Evolutionary conservation across 2,888 invertebrate species (phyloP).

Genomic region (Hydraecia micacea): DNA sequence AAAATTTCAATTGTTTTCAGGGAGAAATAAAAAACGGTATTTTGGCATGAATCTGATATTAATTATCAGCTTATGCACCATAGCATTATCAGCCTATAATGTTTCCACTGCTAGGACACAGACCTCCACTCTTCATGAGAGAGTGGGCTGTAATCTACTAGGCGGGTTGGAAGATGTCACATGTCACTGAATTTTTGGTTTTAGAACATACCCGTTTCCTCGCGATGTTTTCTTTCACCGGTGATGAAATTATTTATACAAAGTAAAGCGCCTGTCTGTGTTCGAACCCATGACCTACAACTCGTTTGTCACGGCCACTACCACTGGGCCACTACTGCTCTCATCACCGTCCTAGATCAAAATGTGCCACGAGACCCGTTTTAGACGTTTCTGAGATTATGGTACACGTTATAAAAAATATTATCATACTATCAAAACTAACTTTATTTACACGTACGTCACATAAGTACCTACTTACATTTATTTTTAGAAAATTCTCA

Average conservation of each 20-base stretch:
- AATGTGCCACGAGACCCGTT: neutral
- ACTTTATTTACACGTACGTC: neutral
- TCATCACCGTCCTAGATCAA: neutral
- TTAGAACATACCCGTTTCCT: neutral
- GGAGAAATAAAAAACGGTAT: neutral
- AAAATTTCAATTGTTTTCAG: neutral
- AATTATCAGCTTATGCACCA: too few species aligned
- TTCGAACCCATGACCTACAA: neutral
- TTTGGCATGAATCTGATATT: neutral
- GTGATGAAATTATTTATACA: neutral
- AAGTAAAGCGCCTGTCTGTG: too few species aligned
- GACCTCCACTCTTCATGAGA: neutral
- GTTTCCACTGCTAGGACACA: too few species aligned
- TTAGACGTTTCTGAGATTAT: neutral
- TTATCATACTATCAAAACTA: neutral
- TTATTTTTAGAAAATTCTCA: neutral
- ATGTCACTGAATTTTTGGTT: neutral
- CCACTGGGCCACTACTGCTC: neutral
- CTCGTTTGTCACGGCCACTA: too few species aligned
- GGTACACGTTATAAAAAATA: neutral
- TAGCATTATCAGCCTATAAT: too few species aligned
- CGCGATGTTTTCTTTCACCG: neutral
- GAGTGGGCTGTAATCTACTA: neutral
- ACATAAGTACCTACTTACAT: neutral
- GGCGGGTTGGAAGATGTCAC: neutral